phyloP scores from a whole-genome alignment of 2,797 vertebrate genomes.

The Cynopterus sphinx region DNA sequence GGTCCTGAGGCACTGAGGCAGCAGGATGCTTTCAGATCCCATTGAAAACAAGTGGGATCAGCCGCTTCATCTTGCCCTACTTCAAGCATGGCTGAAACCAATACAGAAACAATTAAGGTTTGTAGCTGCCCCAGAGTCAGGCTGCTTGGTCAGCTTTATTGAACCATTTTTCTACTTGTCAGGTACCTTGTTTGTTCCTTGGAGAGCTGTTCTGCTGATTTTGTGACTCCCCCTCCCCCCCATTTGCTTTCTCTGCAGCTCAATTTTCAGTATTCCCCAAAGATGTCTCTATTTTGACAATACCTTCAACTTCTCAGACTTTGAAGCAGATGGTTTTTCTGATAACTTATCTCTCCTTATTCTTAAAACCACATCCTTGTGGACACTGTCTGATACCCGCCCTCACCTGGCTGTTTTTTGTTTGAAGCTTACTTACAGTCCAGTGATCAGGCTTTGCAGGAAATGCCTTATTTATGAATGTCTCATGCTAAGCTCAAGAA shows the following conservation, averaged over 20 bases:
- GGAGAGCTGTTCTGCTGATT: conserved; percentile 54
- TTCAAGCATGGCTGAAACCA: not conserved
- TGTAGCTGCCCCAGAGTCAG: not conserved
- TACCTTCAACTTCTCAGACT: conserved; percentile 13
- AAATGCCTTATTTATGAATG: not conserved
- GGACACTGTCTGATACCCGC: not conserved
- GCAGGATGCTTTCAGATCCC: not conserved
- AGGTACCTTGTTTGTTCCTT: conserved; percentile 23
- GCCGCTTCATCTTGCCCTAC: not conserved
- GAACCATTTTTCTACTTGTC: not conserved
- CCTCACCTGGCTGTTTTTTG: not conserved
- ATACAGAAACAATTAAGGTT: not conserved
- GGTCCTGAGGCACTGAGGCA: not conserved
- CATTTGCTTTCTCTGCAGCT: not conserved
- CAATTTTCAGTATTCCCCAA: conserved; percentile 34
- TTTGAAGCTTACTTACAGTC: not conserved
- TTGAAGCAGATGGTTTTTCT: not conserved
- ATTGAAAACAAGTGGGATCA: not conserved
- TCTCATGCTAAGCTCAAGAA: not conserved
- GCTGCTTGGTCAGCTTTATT: not conserved
- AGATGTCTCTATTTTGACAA: conserved; percentile 37
- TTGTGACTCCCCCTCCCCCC: not conserved
- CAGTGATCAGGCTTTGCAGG: not conserved
- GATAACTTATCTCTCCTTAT: not conserved
- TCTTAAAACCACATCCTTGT: not conserved